Evolutionary conservation across 2,797 vertebrate genomes (phyloP), one percentile per base, ranked within the genome.

Genomic region (Helostoma temminkii): DNA sequence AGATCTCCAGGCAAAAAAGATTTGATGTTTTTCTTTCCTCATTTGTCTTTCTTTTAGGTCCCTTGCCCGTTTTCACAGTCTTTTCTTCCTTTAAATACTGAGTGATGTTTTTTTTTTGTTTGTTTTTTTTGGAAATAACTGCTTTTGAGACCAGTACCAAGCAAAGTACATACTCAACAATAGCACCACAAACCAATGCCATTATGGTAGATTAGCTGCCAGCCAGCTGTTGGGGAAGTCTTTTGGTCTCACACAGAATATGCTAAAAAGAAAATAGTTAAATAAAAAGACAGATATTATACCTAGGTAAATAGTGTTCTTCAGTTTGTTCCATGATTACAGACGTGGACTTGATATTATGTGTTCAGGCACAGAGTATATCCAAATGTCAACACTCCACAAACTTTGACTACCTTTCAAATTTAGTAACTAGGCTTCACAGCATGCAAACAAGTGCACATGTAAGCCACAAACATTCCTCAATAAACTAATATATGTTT

Each of bases 1-100:
- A 60, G 62, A 83, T 90, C 88, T 83, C 59, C 54, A 55, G 82
- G 90, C 73, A 74, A 42, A 70, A 87, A 71, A 84, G 68, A 82
- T 88, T 89, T 81, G 14, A 66, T 72, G 34, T 68, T 45, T 61
- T 59, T 53, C 6, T 43, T 32, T 55, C 39, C 63, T 42, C 59
- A 21, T 76, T 49, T 73, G 55, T 48, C 21, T 80, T 77, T 82
- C 61, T 66, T 26, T 69, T 49, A 25, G 11, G 65, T 76, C 70
- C 18, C 4, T 36, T 57, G 36, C 54, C 63, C 46, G 66, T 78
- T 81, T 76, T 62, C 58, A 71, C 47, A 48, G n/a, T 52, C 50
- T 16, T 50, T 59, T 63, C 42, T 71, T 66, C 63, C 34, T 68
- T 76, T 89, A 82, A 85, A 85, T 81, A 74, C 76, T 71, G 32